These are phyloP conservation scores for Sisor rabdophorus DNA, from an alignment of 2,113 vertebrate species.

Conservation along the genomic window DNA sequence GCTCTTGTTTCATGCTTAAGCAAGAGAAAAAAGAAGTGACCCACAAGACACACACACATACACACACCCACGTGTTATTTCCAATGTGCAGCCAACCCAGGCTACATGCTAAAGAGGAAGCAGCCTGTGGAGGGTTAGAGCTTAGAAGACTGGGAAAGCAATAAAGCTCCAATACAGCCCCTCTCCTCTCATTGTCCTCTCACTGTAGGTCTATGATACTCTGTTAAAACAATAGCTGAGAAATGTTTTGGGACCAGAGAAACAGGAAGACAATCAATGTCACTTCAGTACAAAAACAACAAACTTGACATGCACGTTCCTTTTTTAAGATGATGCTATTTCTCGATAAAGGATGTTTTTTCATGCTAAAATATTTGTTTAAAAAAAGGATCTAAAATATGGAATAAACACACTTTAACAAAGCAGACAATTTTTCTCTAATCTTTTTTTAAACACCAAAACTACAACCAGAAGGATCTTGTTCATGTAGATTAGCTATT, in stretches of 20 bases:
- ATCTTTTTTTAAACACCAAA: not conserved
- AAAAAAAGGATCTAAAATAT: not conserved
- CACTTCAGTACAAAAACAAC: slow-evolving; percentile 11
- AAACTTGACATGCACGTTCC: not conserved
- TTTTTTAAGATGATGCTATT: not conserved
- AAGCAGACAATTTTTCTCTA: not conserved
- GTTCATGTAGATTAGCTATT: not conserved
- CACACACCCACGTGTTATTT: not conserved
- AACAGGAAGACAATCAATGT: slow-evolving; percentile 29
- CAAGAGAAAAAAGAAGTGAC: slow-evolving; percentile 22
- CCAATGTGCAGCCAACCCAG: slow-evolving; percentile 26
- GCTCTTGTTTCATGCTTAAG: slow-evolving; percentile 35
- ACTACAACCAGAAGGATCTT: not conserved
- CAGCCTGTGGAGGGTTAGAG: slow-evolving; percentile 35
- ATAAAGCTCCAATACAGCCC: slow-evolving; percentile 30
- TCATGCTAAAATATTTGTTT: not conserved
- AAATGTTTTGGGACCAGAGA: slow-evolving; percentile 15
- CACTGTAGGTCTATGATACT: slow-evolving; percentile 1
- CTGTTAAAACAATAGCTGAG: slow-evolving; percentile 14
- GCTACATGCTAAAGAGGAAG: slow-evolving; percentile 39
- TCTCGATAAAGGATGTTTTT: not conserved
- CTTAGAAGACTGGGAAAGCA: slow-evolving; percentile 41
- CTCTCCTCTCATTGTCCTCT: slow-evolving; percentile 38
- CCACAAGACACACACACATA: slow-evolving; percentile 24
- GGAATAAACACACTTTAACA: not conserved